phyloP scores from a whole-genome alignment of 2,113 vertebrate genomes.

The Oryzias curvinotus region DNA sequence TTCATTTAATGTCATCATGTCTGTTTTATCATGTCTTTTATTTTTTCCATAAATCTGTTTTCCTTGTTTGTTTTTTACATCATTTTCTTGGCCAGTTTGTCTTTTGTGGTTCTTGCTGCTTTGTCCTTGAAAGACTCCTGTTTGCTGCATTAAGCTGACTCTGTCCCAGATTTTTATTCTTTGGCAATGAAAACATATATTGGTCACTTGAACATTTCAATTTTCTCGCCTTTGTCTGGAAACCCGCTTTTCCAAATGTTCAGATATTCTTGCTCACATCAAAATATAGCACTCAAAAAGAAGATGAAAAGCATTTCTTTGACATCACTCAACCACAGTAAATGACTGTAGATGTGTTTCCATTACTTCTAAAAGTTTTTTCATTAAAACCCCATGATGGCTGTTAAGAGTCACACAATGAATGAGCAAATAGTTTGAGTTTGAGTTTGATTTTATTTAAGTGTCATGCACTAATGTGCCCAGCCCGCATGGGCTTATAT shows the following conservation, averaged over 20 bases:
- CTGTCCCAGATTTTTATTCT: no score
- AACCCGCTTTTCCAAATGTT: no score
- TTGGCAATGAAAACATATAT: background rate
- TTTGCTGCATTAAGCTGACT: background rate
- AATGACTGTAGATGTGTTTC: background rate
- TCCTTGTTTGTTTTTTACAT: background rate
- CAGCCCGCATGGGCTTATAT: no score
- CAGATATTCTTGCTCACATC: no score
- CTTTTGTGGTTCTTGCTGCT: background rate
- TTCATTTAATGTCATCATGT: background rate
- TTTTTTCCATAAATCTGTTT: rapidly evolving
- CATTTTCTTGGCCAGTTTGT: background rate
- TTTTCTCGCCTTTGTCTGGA: no score
- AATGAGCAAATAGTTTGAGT: no score
- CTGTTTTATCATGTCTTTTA: background rate
- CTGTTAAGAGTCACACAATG: no score
- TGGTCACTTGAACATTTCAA: background rate
- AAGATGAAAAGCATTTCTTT: no score
- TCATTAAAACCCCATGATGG: constrained; percentile 1
- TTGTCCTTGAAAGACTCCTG: background rate
- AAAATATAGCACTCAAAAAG: no score
- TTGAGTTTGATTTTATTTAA: no score
- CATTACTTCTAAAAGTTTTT: background rate
- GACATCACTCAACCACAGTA: no score
- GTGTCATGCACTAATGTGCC: no score